phyloP scores from a whole-genome alignment of 2,888 invertebrate species.

The Danaus chrysippus region DNA sequence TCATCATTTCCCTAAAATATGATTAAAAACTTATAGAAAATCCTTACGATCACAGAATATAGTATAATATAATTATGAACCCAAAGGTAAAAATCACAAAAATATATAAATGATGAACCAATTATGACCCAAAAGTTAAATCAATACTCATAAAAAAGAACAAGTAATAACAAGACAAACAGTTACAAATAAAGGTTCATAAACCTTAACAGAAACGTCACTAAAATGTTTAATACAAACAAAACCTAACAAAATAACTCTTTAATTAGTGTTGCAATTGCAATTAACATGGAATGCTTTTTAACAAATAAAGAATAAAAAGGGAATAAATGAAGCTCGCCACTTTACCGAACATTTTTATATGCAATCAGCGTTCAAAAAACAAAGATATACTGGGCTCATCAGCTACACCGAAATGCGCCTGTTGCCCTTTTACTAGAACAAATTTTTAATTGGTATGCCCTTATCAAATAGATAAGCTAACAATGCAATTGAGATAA shows the following conservation, averaged over 20 bases:
- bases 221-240: background rate
- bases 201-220: background rate
- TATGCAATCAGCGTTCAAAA: constrained; percentile 32
- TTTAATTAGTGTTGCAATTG: constrained; percentile 1
- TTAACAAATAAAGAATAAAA: constrained; percentile 6
- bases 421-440: constrained; percentile 36
- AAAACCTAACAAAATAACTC: background rate
- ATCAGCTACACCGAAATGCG: constrained; percentile 35
- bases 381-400: constrained; percentile 30
- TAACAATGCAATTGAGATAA: constrained; percentile 57
- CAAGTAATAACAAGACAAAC: background rate
- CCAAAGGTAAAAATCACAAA: too few relatives aligned
- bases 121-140: too few relatives aligned
- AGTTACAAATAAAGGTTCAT: background rate
- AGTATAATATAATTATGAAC: too few relatives aligned
- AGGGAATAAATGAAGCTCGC: background rate
- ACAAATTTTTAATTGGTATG: constrained; percentile 66
- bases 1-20: too few relatives aligned
- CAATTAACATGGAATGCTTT: constrained; percentile 7
- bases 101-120: too few relatives aligned
- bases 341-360: constrained; percentile 23
- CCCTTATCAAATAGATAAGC: constrained; percentile 56
- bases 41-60: too few relatives aligned
- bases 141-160: too few relatives aligned
- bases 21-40: too few relatives aligned